These are phyloP conservation scores for Drosophila pseudotakahashii DNA, from an alignment of 2,888 invertebrate genomes.

Conservation along the genomic window DNA sequence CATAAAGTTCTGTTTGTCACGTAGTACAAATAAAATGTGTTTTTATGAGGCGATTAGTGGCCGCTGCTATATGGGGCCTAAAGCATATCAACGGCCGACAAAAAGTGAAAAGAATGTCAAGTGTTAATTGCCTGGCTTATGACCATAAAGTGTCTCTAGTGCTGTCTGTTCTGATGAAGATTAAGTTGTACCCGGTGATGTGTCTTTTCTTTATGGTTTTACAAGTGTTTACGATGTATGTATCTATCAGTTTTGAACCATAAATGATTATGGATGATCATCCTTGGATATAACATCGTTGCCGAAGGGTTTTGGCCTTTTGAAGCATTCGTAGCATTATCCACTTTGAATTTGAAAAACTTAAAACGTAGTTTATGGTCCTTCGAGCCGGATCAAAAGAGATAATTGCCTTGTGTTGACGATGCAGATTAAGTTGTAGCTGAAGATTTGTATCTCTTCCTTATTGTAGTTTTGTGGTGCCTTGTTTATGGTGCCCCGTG, in stretches of 20 bases:
- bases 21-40: slow-evolving; percentile 73
- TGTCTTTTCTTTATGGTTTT: background rate
- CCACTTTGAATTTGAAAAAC: background rate
- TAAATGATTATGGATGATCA: background rate
- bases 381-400: background rate
- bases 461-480: slow-evolving; percentile 54
- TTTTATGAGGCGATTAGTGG: slow-evolving; percentile 76
- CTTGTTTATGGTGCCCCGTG: slow-evolving; percentile 47
- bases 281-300: background rate
- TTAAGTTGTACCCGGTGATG: slow-evolving; percentile 59
- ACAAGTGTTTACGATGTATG: background rate
- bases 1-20: slow-evolving; percentile 70
- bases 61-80: slow-evolving; percentile 55
- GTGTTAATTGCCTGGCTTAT: slow-evolving; percentile 71
- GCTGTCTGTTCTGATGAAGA: slow-evolving; percentile 58
- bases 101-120: slow-evolving; percentile 79
- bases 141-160: slow-evolving; percentile 46
- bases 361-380: background rate
- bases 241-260: background rate
- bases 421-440: slow-evolving; percentile 4
- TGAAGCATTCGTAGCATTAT: background rate
- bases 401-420: background rate
- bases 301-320: background rate
- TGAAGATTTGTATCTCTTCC: slow-evolving; percentile 36
- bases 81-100: slow-evolving; percentile 64